Evolutionary conservation across 2,888 invertebrate genomes (phyloP).

Genomic region (Agelastica alni): DNA sequence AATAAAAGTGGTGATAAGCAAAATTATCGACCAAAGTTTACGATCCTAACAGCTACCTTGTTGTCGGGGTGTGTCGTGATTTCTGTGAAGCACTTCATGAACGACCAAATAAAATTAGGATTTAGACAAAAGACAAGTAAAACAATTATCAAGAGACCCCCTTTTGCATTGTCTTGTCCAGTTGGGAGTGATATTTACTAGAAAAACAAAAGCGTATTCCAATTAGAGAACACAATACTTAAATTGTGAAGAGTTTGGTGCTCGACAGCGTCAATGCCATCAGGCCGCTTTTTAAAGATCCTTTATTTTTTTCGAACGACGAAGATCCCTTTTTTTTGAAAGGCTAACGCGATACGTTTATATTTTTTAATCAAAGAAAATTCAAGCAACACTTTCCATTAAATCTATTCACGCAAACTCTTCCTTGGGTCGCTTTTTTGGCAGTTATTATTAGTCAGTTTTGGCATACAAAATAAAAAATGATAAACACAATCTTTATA

Average conservation of each 20-base stretch:
- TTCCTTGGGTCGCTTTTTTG: no score
- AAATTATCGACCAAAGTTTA: no score
- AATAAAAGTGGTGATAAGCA: no score
- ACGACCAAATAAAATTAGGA: slow-evolving; percentile 32
- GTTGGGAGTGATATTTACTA: slow-evolving; percentile 47
- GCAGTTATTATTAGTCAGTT: no score
- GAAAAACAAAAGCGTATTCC: slow-evolving; percentile 46
- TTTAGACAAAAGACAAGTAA: slow-evolving; percentile 33
- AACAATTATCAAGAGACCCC: slow-evolving; percentile 36
- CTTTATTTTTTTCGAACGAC: slow-evolving; percentile 9
- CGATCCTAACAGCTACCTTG: no score
- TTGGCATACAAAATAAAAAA: no score
- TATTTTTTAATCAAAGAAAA: no score
- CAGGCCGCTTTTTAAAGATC: slow-evolving; percentile 31
- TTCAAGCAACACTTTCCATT: no score
- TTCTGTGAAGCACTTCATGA: slow-evolving; percentile 6
- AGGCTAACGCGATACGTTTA: no score
- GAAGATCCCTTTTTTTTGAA: no score
- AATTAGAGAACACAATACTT: slow-evolving; percentile 46
- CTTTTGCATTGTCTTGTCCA: slow-evolving; percentile 44
- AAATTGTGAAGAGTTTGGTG: slow-evolving; percentile 37
- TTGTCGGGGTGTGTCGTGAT: not conserved
- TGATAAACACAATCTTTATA: no score
- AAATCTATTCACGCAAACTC: no score
- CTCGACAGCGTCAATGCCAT: slow-evolving; percentile 27